phyloP scores from a whole-genome alignment of 2,888 invertebrate genomes.

The Beris morrisii region DNA sequence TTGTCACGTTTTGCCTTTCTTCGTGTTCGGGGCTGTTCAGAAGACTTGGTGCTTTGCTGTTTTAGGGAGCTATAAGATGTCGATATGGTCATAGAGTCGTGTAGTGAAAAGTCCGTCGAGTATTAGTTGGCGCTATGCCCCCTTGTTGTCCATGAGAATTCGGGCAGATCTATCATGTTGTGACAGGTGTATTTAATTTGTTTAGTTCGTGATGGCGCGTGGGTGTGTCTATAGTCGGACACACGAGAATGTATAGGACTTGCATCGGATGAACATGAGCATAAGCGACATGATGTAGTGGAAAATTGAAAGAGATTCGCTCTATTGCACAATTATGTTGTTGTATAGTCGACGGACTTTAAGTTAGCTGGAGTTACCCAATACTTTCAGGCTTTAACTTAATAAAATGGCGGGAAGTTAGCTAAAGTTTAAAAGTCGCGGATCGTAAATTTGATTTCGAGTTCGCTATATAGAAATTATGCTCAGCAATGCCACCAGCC shows the following conservation, averaged over 20 bases:
- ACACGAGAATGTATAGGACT: neutral
- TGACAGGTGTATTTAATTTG: slow-evolving; percentile 40
- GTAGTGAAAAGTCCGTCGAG: neutral
- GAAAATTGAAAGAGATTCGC: too few relatives aligned
- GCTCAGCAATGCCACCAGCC: too few relatives aligned
- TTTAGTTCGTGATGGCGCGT: slow-evolving; percentile 39
- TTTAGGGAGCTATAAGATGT: neutral
- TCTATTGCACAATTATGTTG: too few relatives aligned
- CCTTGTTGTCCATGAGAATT: slow-evolving; percentile 22
- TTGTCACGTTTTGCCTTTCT: slow-evolving; percentile 35
- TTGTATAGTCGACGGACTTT: too few relatives aligned
- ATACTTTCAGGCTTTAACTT: too few relatives aligned
- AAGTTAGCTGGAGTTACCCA: too few relatives aligned
- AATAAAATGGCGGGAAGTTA: too few relatives aligned
- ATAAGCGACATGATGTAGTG: neutral
- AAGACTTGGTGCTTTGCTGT: neutral
- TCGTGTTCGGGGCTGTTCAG: slow-evolving; percentile 13
- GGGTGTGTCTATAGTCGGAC: slow-evolving; percentile 23
- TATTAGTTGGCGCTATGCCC: slow-evolving; percentile 15
- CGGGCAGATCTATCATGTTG: slow-evolving; percentile 36
- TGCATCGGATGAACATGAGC: neutral
- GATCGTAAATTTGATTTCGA: too few relatives aligned
- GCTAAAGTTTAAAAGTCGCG: too few relatives aligned
- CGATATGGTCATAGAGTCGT: neutral
- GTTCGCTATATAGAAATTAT: too few relatives aligned